Evolutionary conservation across 2,113 vertebrate genomes (phyloP).

Genomic region (Oreochromis aureus): DNA sequence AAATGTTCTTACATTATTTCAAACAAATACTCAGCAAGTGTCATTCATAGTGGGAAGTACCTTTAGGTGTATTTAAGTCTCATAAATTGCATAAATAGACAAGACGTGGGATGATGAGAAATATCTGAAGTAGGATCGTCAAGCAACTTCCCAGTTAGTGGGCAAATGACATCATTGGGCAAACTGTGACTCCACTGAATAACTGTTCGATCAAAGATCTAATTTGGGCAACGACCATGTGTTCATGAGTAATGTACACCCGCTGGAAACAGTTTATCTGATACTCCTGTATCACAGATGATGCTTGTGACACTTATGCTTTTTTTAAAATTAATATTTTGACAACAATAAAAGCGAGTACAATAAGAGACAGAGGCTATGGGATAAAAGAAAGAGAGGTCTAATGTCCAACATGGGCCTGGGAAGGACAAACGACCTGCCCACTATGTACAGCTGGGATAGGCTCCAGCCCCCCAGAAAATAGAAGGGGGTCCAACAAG

Average conservation of each 20-base stretch:
- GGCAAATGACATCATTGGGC: not conserved
- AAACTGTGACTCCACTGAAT: not conserved
- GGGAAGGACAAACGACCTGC: not conserved
- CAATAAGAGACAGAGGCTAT: not conserved
- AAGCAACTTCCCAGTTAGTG: not conserved
- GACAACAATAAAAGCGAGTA: not conserved
- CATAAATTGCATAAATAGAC: not conserved
- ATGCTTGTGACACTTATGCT: not conserved
- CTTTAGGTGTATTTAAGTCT: not conserved
- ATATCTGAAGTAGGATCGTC: not conserved
- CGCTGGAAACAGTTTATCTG: not conserved
- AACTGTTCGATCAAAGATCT: not conserved
- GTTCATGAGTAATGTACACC: not conserved
- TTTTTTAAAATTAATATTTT: not conserved
- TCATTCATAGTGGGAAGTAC: not conserved
- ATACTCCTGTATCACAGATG: not conserved
- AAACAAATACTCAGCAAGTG: not conserved
- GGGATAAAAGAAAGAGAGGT: not conserved
- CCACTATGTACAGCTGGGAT: not conserved
- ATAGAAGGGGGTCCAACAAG: not conserved
- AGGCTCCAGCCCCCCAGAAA: not conserved
- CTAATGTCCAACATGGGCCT: not conserved
- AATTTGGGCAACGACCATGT: not conserved
- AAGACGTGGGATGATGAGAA: not conserved
- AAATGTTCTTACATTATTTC: not conserved